Conservation (phyloP, 2,797 vertebrate genomes). For the Syngnathus acus region DNA sequence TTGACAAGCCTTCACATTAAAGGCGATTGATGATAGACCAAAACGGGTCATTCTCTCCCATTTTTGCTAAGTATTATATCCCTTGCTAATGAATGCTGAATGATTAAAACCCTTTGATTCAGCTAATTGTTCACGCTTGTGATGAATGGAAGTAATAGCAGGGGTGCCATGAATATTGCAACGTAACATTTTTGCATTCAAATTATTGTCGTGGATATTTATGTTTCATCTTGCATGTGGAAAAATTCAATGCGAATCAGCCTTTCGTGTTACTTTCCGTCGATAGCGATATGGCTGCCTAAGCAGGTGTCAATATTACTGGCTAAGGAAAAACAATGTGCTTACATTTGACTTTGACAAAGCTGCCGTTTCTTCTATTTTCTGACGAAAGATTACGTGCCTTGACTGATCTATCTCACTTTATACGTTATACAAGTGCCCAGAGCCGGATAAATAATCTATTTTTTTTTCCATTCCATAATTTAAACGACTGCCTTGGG, state of each 20-base stretch:
- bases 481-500: not conserved
- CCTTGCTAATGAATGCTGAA: slow-evolving; percentile 39
- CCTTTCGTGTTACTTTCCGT: slow-evolving; percentile 55
- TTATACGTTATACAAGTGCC: not conserved
- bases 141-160: slow-evolving; percentile 12
- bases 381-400: not conserved
- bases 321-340: not conserved
- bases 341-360: not conserved
- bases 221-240: slow-evolving; percentile 17
- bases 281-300: slow-evolving; percentile 49
- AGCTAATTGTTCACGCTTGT: slow-evolving; percentile 44
- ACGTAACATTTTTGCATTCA: not conserved
- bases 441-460: not conserved
- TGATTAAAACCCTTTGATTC: slow-evolving; percentile 35
- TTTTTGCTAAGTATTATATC: slow-evolving; percentile 30
- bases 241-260: slow-evolving; percentile 51
- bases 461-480: not conserved
- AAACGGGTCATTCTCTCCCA: slow-evolving; percentile 51
- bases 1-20: slow-evolving; percentile 62
- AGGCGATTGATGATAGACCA: slow-evolving; percentile 54
- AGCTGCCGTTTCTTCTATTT: not conserved
- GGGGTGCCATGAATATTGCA: not conserved
- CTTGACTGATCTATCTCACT: not conserved
- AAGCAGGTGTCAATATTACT: slow-evolving; percentile 45
- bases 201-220: slow-evolving; percentile 9